A percentile compares a stretch with the other conserved stretches of the same genome.
phyloP scores from a whole-genome alignment of 2,113 vertebrate species.

The Ammodytes dubius region DNA sequence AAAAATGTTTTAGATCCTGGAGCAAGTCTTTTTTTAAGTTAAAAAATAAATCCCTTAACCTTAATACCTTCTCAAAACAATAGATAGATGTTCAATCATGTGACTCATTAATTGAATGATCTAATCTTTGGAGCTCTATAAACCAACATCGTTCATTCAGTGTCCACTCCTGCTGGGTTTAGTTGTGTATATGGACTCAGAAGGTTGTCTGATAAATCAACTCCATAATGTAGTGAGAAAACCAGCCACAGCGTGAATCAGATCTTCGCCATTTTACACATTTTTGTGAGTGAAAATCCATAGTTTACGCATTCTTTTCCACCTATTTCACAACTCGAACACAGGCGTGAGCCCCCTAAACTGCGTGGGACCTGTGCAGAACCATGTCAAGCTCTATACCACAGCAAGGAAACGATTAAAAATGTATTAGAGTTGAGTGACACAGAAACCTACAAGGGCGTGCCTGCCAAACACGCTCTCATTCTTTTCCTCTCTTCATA shows the following conservation, averaged over 20 bases:
- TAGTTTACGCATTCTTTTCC: constrained; percentile 12
- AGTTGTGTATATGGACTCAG: not conserved
- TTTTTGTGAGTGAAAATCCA: constrained; percentile 19
- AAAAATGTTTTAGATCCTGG: not conserved
- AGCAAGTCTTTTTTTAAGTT: not conserved
- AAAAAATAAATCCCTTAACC: too few species aligned
- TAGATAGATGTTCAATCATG: not conserved
- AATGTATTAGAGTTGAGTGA: constrained; percentile 88
- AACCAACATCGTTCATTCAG: constrained; percentile 3
- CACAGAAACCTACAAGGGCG: constrained; percentile 91
- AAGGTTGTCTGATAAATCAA: not conserved
- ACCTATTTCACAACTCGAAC: constrained; percentile 35
- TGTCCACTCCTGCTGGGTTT: constrained; percentile 5
- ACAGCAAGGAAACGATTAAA: constrained; percentile 89
- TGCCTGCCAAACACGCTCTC: constrained; percentile 87
- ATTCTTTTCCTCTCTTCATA: constrained; percentile 79
- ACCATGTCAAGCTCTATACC: constrained; percentile 74
- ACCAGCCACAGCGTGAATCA: not conserved
- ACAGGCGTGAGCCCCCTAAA: constrained; percentile 19
- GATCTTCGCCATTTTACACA: too few species aligned
- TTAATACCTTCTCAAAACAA: too few species aligned
- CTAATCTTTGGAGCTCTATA: not conserved
- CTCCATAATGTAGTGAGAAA: not conserved
- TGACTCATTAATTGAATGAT: not conserved
- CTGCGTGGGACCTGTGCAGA: constrained; percentile 57